Evolutionary conservation across 2,797 vertebrate species (phyloP).

Genomic region (Chelonia mydas): DNA sequence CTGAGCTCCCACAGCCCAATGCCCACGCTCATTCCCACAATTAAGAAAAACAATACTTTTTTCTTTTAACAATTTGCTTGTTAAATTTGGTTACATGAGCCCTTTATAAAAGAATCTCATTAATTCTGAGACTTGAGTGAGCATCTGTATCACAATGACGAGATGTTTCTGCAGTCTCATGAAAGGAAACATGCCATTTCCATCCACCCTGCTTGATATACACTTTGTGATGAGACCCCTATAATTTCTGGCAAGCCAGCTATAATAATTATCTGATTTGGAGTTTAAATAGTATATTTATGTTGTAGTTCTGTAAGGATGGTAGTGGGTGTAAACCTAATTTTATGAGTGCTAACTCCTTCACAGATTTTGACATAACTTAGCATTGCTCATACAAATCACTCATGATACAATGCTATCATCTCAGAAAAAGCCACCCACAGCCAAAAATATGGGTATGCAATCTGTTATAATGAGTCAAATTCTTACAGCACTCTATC

Average conservation of each 20-base stretch:
- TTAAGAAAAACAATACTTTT: background rate
- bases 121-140: background rate
- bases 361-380: background rate
- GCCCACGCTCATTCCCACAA: background rate
- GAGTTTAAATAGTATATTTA: background rate
- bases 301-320: background rate
- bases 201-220: background rate
- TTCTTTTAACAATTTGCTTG: background rate
- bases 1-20: rapidly evolving
- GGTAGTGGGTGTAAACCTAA: background rate
- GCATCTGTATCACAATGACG: background rate
- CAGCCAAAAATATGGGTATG: background rate
- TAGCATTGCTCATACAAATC: background rate
- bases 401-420: background rate
- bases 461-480: background rate
- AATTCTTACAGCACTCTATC: background rate
- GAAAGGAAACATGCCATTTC: background rate
- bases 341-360: background rate
- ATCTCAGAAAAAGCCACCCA: background rate
- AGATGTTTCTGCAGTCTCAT: background rate
- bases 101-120: background rate
- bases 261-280: background rate
- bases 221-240: background rate
- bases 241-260: background rate
- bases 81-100: background rate